Evolutionary conservation across 2,797 vertebrate species (phyloP).

Genomic region (Mus minutoides): DNA sequence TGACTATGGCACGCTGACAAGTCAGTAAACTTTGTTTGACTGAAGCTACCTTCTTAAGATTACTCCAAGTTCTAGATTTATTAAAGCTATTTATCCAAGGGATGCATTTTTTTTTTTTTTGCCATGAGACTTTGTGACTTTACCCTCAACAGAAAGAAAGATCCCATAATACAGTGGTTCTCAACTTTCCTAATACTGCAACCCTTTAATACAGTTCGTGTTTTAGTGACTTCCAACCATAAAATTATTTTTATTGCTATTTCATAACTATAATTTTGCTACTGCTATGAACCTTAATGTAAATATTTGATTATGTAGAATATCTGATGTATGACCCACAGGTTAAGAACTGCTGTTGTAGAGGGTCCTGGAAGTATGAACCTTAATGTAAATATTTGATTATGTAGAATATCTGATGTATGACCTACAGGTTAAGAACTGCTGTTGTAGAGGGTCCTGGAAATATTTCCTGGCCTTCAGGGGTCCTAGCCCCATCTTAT

Average conservation of each 20-base stretch:
- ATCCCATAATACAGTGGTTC: background rate
- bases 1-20: background rate
- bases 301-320: background rate
- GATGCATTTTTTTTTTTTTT: background rate
- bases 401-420: background rate
- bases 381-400: background rate
- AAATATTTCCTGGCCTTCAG: conserved; percentile 70
- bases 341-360: background rate
- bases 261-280: background rate
- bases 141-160: background rate
- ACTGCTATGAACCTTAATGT: background rate
- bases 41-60: background rate
- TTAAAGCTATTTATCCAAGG: background rate
- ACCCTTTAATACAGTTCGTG: background rate
- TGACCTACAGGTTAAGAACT: background rate
- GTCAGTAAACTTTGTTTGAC: background rate
- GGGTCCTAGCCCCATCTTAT: conserved; percentile 30
- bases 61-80: background rate
- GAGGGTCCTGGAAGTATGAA: conserved; percentile 45
- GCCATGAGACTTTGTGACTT: background rate
- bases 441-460: conserved; percentile 19
- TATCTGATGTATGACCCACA: background rate
- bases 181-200: background rate
- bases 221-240: background rate
- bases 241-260: background rate